These are phyloP conservation scores for Helicolenus hilgendorfi DNA, from an alignment of 2,797 vertebrate species.

Conservation along the genomic window DNA sequence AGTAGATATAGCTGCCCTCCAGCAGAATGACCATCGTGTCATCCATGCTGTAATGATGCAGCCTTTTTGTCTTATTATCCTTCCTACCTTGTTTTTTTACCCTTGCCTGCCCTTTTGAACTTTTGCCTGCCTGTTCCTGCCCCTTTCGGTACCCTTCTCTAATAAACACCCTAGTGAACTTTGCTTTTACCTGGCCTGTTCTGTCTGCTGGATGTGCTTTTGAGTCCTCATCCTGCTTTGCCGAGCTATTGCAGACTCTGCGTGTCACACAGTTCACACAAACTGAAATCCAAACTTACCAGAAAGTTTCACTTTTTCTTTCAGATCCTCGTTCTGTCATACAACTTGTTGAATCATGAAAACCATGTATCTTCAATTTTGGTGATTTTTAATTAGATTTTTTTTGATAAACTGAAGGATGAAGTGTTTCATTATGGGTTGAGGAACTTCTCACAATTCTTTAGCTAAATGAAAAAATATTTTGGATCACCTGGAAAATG, in stretches of 20 bases:
- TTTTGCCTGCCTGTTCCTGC: not conserved
- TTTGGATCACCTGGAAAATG: too few relatives aligned
- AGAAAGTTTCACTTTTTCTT: not conserved
- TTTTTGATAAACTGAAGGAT: too few relatives aligned
- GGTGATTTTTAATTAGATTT: too few relatives aligned
- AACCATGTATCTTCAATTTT: too few relatives aligned
- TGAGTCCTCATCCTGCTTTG: not conserved
- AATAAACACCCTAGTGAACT: not conserved
- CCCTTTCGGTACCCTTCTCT: not conserved
- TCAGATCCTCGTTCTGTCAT: not conserved
- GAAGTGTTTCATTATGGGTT: too few relatives aligned
- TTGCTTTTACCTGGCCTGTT: conserved; percentile 3
- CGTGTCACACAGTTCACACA: not conserved
- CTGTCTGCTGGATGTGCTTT: not conserved
- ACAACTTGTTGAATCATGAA: too few relatives aligned
- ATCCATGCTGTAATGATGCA: not conserved
- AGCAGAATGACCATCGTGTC: not conserved
- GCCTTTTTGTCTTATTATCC: conserved; percentile 3
- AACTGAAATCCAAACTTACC: not conserved
- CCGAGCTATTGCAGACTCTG: not conserved
- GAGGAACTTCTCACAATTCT: too few relatives aligned
- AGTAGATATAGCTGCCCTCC: not conserved
- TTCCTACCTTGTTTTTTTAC: not conserved
- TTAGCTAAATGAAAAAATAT: too few relatives aligned
- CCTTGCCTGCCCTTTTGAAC: not conserved